Evolutionary conservation across 1,140 invertebrate genomes (phyloP), one percentile per base, ranked within the genome.

Genomic region (Caenorhabditis briggsae): DNA sequence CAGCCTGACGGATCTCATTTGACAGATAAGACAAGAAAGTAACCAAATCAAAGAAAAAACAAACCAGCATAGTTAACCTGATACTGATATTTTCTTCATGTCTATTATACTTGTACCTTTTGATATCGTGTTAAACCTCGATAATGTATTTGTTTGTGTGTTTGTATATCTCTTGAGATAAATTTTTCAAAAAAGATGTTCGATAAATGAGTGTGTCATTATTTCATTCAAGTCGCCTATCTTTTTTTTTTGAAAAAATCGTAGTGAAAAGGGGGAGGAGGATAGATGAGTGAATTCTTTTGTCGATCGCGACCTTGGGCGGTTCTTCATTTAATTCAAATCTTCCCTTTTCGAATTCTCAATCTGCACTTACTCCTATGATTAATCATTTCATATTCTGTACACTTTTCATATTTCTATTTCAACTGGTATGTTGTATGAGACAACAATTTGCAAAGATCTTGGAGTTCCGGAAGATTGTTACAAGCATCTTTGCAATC

Each of bases 391-490:
- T 46, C 5, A 25, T 70, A 11, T 46, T n/a, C n/a, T 18, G n/a
- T 25, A n/a, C n/a, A 16, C n/a, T 46, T 3, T 18, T 70, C 41
- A 70, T 46, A 70, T 46, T 23, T 46, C 8, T 70, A 43, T 5
- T 41, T 0, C 46, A 6, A 3, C 18, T 41, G 7, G 41, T 70
- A 18, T 70, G 46, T 46, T 70, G 41, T 25, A 18, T 70, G 16
- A 33, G 64, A 70, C 41, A 70, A 46, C 33, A 70, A 70, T 84
- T 43, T 84, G 83, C 48, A 33, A 58, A 70, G 43, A 53, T 50
- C 20, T 50, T 5, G 83, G 83, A n/a, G 83, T 84, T 41, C 48
- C 59, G 8, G 83, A 84, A 12, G 23, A 50, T 23, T 84, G 83
- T 41, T 50, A n/a, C 23, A 23, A 58, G 12, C n/a, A 20, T 25